A percentile compares a stretch with the other conserved stretches of the same genome.
These are phyloP conservation scores for Tupaia tana DNA, from an alignment of 2,113 vertebrate species.

Conservation along the genomic window DNA sequence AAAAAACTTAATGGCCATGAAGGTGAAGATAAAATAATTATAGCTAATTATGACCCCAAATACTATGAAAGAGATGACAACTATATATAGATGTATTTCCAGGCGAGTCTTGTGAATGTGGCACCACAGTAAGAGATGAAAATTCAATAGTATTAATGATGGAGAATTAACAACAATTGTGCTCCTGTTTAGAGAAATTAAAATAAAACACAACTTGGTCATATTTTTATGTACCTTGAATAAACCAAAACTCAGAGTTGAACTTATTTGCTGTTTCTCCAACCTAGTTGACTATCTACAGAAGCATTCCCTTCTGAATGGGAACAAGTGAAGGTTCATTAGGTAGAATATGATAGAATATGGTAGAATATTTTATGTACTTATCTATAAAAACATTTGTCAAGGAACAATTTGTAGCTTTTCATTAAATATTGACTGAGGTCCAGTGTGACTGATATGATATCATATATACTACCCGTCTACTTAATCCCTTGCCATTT, in stretches of 20 bases:
- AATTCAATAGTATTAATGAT: neutral
- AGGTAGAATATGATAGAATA: neutral
- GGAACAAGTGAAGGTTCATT: neutral
- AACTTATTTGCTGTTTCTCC: neutral
- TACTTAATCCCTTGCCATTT: neutral
- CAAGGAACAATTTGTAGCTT: neutral
- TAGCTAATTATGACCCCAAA: neutral
- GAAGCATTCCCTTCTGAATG: neutral
- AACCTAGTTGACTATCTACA: neutral
- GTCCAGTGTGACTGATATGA: neutral
- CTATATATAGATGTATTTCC: neutral
- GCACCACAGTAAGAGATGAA: neutral
- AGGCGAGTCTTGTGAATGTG: neutral
- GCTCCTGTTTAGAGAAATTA: neutral
- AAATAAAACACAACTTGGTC: neutral
- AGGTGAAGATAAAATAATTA: neutral
- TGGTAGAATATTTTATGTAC: neutral
- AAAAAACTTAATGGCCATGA: neutral
- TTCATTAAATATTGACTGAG: neutral
- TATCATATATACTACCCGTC: neutral
- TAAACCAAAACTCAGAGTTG: neutral
- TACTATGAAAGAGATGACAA: neutral
- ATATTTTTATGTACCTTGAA: neutral
- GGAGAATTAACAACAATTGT: neutral
- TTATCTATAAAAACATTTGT: neutral